A percentile compares a stretch with the other conserved stretches of the same genome.
These are phyloP conservation scores for Zaprionus ornatus DNA, from an alignment of 1,140 invertebrate genomes.

Conservation along the genomic window DNA sequence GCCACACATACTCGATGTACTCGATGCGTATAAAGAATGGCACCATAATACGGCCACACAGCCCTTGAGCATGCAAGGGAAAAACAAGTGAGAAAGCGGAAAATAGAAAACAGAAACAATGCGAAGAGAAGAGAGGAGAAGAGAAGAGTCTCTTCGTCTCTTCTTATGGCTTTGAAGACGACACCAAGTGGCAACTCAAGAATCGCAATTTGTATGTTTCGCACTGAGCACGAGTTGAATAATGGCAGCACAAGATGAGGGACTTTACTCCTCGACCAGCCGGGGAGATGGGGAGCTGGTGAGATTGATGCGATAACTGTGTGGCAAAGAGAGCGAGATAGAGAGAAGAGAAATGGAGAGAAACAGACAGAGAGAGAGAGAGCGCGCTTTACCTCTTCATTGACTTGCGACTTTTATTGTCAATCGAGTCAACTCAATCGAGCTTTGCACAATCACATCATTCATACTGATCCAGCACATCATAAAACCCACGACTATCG, in stretches of 20 bases:
- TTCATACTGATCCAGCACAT: not conserved
- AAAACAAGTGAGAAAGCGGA: not conserved
- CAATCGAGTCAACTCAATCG: not conserved
- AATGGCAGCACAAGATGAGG: not conserved
- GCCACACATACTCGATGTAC: conserved; percentile 14
- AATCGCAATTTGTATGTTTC: conserved; percentile 13
- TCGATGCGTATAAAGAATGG: not conserved
- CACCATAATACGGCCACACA: not conserved
- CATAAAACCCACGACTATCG: not conserved
- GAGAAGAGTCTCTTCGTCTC: not conserved
- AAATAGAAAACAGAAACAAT: conserved; percentile 13
- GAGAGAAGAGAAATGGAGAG: too few species aligned
- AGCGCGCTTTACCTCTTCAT: not conserved
- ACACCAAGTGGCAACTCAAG: conserved; percentile 12
- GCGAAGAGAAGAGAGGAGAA: not conserved
- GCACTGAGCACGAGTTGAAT: conserved; percentile 18
- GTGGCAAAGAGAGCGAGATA: too few species aligned
- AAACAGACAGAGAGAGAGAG: not conserved
- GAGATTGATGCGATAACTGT: too few species aligned
- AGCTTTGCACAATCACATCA: not conserved
- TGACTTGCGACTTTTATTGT: not conserved
- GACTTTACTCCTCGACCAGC: not conserved
- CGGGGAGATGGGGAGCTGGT: not conserved
- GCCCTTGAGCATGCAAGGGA: not conserved
- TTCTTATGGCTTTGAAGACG: not conserved